phyloP scores from a whole-genome alignment of 1,140 invertebrate species.

The Sitophilus oryzae region DNA sequence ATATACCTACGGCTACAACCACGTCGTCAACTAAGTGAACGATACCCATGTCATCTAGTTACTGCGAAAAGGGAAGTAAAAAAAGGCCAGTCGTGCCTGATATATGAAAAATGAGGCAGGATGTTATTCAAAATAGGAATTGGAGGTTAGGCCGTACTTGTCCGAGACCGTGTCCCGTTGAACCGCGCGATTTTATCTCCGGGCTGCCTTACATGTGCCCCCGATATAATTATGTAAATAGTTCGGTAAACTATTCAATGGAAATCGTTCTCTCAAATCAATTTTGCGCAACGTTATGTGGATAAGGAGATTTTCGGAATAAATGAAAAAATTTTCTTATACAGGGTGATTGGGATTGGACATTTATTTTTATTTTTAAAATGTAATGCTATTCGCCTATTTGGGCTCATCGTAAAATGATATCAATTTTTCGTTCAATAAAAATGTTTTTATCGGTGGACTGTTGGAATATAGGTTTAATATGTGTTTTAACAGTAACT shows the following conservation, averaged over 20 bases:
- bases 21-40: too few relatives aligned
- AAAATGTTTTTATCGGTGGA: too few relatives aligned
- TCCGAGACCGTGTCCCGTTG: slow-evolving; percentile 7
- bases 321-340: too few relatives aligned
- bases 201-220: slow-evolving; percentile 17
- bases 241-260: slow-evolving; percentile 12
- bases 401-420: too few relatives aligned
- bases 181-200: slow-evolving; percentile 12
- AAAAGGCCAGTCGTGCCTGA: slow-evolving; percentile 11
- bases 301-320: background rate
- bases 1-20: too few relatives aligned
- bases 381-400: too few relatives aligned
- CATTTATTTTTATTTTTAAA: too few relatives aligned
- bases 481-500: too few relatives aligned
- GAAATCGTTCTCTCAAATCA: background rate
- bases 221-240: slow-evolving; percentile 18
- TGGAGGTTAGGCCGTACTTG: slow-evolving; percentile 14
- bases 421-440: too few relatives aligned
- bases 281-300: background rate
- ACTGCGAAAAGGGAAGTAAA: background rate
- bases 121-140: slow-evolving; percentile 17
- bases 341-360: too few relatives aligned
- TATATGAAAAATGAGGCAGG: slow-evolving; percentile 14
- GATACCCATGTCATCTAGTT: too few relatives aligned
- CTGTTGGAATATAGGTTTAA: too few relatives aligned